Evolutionary conservation across 2,888 invertebrate species (phyloP), one percentile per base, ranked within the genome.

Genomic region (Myathropa florea): DNA sequence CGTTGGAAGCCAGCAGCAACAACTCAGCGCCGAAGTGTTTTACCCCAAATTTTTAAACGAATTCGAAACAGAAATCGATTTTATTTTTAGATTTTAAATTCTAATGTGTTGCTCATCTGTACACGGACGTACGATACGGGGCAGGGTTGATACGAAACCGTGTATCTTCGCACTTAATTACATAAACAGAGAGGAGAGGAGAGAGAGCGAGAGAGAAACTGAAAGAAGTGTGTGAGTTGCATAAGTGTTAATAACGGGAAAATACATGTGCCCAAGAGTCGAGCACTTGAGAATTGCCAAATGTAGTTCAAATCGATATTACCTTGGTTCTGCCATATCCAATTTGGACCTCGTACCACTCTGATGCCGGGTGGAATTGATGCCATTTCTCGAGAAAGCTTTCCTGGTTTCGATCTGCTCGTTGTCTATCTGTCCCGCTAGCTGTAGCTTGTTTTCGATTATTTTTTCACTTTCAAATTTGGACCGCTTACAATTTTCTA

Each of bases 251-350:
- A 72, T 60, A 72, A 33, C 18, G 24, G 26, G 55, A 57, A 28
- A 67, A 57, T 23, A 60, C n/a, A 26, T 53, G 26, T 33, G 26
- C 26, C 26, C 21, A 84, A 61, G 30, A 24, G 46, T 55, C 24
- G 18, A 36, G 68, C 61, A 71, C 33, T 23, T 61, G 30, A 76
- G 26, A 36, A 68, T 33, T 0, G 24, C 60, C 53, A 61, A 68
- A 68, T 65, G 21, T 10, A 46, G 12, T 24, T 59, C 26, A 73
- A 71, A 36, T 61, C 14, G 18, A 30, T 63, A 78, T 90, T 92
- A 94, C 94, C 94, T 94, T 97, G 97, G 91, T 96, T 95, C 73
- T 94, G 94, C 97, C 97, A 97, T 91, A 95, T 94, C 97, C 97
- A 97, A 92, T 97, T 96, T 39, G 95, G 95, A 18, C 97, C 97